Percentiles rank a stretch among this genome's conserved stretches.
Evolutionary conservation across 2,888 invertebrate genomes (phyloP).

Genomic region (Acrobasis suavella): DNA sequence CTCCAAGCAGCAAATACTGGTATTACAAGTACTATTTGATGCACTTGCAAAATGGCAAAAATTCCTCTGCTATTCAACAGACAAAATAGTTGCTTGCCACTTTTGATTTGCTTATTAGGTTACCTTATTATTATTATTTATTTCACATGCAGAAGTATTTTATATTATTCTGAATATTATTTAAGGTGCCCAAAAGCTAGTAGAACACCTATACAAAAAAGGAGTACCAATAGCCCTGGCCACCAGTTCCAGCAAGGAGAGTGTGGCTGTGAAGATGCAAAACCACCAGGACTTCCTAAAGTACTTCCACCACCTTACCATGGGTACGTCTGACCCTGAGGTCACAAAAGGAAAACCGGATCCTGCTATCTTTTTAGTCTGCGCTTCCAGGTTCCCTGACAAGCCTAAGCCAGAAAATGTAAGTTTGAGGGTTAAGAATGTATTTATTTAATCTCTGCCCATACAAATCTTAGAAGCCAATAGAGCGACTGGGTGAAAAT

Average conservation of each 20-base stretch:
- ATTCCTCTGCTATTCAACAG: too few species aligned
- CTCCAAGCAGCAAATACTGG: too few species aligned
- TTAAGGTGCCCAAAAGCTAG: slow-evolving; percentile 88
- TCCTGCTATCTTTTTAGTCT: slow-evolving; percentile 92
- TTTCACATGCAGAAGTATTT: not conserved
- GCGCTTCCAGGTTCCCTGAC: slow-evolving; percentile 87
- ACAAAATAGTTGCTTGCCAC: too few species aligned
- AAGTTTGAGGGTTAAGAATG: slow-evolving; percentile 36
- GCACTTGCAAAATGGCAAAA: too few species aligned
- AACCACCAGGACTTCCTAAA: slow-evolving; percentile 85
- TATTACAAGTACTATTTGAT: too few species aligned
- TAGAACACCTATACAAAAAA: slow-evolving; percentile 87
- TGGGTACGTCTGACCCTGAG: slow-evolving; percentile 91
- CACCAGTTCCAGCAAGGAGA: slow-evolving; percentile 89
- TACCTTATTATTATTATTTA: too few species aligned
- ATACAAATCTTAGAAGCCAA: too few species aligned
- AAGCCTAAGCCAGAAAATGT: slow-evolving; percentile 84
- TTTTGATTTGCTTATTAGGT: too few species aligned
- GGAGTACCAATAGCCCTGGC: slow-evolving; percentile 93
- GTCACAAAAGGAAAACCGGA: slow-evolving; percentile 93
- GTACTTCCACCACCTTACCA: slow-evolving; percentile 88
- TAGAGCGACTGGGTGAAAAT: too few species aligned
- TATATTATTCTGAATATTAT: slow-evolving; percentile 28
- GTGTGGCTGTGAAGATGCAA: slow-evolving; percentile 86
- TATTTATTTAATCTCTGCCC: too few species aligned